phyloP scores from a whole-genome alignment of 2,797 vertebrate species.

The Poeciliopsis turneri region DNA sequence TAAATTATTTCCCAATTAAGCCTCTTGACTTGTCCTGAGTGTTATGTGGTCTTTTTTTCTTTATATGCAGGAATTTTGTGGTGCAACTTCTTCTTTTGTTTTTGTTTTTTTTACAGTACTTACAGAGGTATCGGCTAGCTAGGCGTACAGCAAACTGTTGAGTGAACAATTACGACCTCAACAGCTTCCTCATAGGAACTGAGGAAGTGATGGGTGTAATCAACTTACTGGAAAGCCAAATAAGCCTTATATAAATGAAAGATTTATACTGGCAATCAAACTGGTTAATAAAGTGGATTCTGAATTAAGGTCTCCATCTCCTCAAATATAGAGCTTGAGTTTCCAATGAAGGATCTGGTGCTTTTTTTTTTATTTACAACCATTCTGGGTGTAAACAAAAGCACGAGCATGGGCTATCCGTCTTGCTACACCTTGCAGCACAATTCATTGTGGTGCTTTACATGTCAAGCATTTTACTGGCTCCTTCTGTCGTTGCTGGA shows the following conservation, averaged over 20 bases:
- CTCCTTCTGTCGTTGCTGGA: slow-evolving; percentile 21
- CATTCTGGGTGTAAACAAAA: slow-evolving; percentile 48
- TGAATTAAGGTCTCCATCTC: not conserved
- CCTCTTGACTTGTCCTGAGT: not conserved
- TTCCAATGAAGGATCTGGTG: not conserved
- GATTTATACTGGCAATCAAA: not conserved
- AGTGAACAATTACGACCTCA: not conserved
- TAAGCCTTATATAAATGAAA: not conserved
- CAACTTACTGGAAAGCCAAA: not conserved
- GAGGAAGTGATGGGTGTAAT: not conserved
- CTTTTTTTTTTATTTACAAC: slow-evolving; percentile 39
- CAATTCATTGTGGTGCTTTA: slow-evolving; percentile 57
- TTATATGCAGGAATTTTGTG: not conserved
- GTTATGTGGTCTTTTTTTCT: not conserved
- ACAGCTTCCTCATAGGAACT: not conserved
- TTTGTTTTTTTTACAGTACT: no score
- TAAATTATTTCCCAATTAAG: no score
- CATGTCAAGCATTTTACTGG: slow-evolving; percentile 47
- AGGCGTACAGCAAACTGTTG: no score
- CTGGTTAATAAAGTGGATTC: not conserved
- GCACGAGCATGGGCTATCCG: slow-evolving; percentile 24
- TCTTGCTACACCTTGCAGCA: slow-evolving; percentile 30
- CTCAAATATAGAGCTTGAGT: slow-evolving; percentile 5
- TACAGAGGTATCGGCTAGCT: no score
- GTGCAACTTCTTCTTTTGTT: no score